Conservation (phyloP, 2,797 vertebrate genomes). For the Megalops cyprinoides region DNA sequence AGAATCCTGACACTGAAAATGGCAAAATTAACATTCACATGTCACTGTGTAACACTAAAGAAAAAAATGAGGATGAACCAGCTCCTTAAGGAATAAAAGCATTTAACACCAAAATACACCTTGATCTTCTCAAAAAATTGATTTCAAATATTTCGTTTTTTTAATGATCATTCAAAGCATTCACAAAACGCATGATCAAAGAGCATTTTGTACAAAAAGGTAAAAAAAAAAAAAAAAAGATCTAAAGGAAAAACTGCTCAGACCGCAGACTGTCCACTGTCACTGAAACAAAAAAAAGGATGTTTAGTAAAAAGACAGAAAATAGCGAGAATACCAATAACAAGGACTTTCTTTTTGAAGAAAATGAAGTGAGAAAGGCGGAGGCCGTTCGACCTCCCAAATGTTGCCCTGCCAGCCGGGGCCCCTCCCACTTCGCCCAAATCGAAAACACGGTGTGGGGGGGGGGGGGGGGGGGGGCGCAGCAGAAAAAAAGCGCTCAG, state of each 20-base stretch:
- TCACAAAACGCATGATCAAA: constrained; percentile 14
- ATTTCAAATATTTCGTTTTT: not conserved
- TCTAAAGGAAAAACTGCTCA: not conserved
- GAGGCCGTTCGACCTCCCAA: not conserved
- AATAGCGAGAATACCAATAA: not conserved
- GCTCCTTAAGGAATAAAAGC: too few species aligned
- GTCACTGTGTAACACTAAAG: not conserved
- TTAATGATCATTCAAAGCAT: not conserved
- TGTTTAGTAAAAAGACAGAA: constrained; percentile 23
- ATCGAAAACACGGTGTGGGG: not conserved
- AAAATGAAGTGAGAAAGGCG: constrained; percentile 10
- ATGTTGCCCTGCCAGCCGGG: not conserved
- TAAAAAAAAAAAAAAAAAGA: not conserved
- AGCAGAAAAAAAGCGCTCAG: not conserved
- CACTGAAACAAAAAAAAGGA: constrained; percentile 31
- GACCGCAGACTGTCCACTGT: constrained; percentile 41
- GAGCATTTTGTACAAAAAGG: not conserved
- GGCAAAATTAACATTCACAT: not conserved
- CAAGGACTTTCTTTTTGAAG: not conserved
- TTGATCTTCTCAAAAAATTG: not conserved
- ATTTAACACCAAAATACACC: not conserved
- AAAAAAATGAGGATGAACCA: not conserved
- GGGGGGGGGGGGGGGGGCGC: not conserved
- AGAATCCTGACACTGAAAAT: not conserved
- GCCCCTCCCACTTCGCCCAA: not conserved